Conservation (phyloP, 2,888 invertebrate species). For the Protonemura montana region DNA sequence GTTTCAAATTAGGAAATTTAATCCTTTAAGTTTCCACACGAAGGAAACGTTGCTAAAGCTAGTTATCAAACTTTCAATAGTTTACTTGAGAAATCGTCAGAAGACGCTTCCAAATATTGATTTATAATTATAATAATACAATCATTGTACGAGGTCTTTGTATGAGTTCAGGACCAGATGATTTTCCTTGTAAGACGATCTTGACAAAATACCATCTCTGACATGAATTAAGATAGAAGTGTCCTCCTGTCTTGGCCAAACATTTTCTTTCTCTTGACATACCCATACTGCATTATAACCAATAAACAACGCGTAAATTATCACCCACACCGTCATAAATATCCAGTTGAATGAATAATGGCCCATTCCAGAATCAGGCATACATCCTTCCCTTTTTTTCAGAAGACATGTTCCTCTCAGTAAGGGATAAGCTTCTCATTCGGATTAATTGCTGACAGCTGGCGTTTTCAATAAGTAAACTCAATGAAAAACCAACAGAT, state of each 20-base stretch:
- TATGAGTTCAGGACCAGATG: neutral
- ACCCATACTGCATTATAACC: constrained; percentile 15
- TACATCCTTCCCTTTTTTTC: neutral
- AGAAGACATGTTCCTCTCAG: neutral
- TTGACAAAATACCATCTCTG: neutral
- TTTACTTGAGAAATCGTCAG: neutral
- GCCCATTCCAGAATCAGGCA: neutral
- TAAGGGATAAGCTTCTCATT: neutral
- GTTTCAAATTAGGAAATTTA: constrained; percentile 12
- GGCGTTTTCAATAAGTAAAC: neutral
- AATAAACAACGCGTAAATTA: constrained; percentile 41
- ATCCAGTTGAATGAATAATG: constrained; percentile 34
- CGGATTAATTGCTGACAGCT: neutral
- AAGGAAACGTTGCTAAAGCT: neutral
- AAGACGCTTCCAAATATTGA: neutral
- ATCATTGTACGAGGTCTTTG: neutral
- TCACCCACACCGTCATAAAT: constrained; percentile 29
- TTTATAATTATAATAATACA: neutral
- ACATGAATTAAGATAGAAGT: constrained; percentile 32
- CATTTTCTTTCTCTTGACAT: constrained; percentile 10
- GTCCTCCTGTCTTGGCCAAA: constrained; percentile 37
- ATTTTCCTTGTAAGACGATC: neutral
- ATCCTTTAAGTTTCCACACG: neutral
- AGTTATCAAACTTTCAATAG: neutral
- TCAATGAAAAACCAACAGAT: too few relatives aligned